Evolutionary conservation across 2,888 invertebrate genomes (phyloP), one percentile per base, ranked within the genome.

Genomic region (Steinernema hermaphroditum): DNA sequence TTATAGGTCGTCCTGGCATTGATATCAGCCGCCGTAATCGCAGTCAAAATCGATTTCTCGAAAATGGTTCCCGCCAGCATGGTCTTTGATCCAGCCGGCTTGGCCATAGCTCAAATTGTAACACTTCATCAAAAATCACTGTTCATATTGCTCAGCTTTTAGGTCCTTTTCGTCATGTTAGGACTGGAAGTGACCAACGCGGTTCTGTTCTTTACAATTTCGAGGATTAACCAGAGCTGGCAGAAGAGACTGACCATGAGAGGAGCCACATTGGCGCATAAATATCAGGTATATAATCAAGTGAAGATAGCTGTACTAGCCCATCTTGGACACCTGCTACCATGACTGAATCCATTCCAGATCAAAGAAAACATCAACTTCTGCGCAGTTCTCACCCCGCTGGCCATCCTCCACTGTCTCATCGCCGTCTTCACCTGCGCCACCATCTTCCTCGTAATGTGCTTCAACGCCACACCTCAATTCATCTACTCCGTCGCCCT

Each of bases 251-350:
- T 46, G 9, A 46, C 46, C n/a, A 46, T 46, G 46, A 46, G 22
- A 46, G 46, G 46, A 46, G 46, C 46, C 2, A 46, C 46, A 16
- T 16, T 46, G 46, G 46, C 46, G 4, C 46, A 46, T n/a, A 46
- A 46, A 16, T 46, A 46, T 46, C 46, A 46, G 46, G 46, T 46
- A 46, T n/a, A n/a, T n/a, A n/a, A n/a, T n/a, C n/a, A n/a, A n/a
- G n/a, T n/a, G n/a, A n/a, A n/a, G n/a, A n/a, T 37, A 37, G 37
- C 6, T 37, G 37, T 12, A 37, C 37, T 8, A 12, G 4, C 37
- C 12, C 37, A n/a, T n/a, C n/a, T n/a, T n/a, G n/a, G n/a, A n/a
- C n/a, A n/a, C n/a, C n/a, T n/a, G n/a, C n/a, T n/a, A n/a, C n/a
- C n/a, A n/a, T n/a, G n/a, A n/a, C n/a, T n/a, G n/a, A n/a, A n/a